Evolutionary conservation across 2,888 invertebrate species (phyloP).

Genomic region (Geophilus truncorum): DNA sequence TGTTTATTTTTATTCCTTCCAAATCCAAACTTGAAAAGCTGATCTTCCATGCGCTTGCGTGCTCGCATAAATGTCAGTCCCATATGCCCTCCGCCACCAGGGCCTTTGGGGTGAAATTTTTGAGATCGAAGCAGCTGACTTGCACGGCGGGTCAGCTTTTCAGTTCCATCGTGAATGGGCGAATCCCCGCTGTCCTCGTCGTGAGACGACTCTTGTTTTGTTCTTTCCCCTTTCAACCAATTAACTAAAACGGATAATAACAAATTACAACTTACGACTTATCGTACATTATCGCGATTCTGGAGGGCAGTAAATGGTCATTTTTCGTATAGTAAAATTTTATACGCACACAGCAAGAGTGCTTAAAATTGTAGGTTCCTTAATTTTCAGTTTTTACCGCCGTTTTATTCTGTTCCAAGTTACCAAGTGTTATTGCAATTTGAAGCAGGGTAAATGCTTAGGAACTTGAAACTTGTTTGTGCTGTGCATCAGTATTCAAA

Average conservation of each 20-base stretch:
- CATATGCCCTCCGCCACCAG: constrained; percentile 48
- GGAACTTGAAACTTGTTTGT: too few relatives aligned
- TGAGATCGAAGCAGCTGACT: constrained; percentile 40
- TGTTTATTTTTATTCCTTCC: constrained; percentile 68
- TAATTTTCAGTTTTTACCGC: too few relatives aligned
- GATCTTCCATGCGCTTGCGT: constrained; percentile 80
- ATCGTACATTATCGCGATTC: too few relatives aligned
- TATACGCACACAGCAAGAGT: too few relatives aligned
- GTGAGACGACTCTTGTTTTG: constrained; percentile 37
- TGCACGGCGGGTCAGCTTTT: constrained; percentile 40
- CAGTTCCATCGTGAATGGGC: constrained; percentile 39
- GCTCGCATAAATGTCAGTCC: constrained; percentile 70
- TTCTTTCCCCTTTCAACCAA: constrained; percentile 41
- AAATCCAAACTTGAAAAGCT: constrained; percentile 57
- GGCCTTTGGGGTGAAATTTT: constrained; percentile 43
- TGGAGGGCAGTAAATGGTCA: too few relatives aligned
- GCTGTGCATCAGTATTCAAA: too few relatives aligned
- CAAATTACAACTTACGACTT: background rate
- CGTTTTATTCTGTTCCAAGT: too few relatives aligned
- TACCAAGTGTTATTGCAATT: too few relatives aligned
- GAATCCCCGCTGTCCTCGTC: constrained; percentile 39
- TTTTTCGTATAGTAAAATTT: background rate
- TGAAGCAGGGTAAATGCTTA: too few relatives aligned
- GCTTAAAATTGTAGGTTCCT: too few relatives aligned
- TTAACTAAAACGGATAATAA: constrained; percentile 36